Evolutionary conservation across 2,797 vertebrate species (phyloP).

Genomic region (Sebastes paucispinis): DNA sequence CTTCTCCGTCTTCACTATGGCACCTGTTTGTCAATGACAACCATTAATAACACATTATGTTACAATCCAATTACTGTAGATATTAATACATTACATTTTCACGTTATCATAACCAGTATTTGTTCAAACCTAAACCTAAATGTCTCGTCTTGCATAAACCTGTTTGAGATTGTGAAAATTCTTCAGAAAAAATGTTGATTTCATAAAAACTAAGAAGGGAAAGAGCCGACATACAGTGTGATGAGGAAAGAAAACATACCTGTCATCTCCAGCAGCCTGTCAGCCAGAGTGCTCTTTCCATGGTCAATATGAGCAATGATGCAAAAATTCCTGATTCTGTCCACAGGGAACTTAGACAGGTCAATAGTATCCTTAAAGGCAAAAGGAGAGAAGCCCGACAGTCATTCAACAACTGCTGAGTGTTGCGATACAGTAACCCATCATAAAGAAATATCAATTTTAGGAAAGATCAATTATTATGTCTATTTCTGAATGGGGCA

Average conservation of each 20-base stretch:
- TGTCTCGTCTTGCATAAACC: neutral
- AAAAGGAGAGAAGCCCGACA: neutral
- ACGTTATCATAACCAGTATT: neutral
- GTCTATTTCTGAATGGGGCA: neutral
- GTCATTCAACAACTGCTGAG: neutral
- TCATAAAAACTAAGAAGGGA: neutral
- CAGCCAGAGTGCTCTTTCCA: constrained; percentile 98
- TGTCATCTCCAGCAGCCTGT: constrained; percentile 93
- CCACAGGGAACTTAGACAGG: constrained; percentile 87
- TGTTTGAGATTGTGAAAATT: neutral
- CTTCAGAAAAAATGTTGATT: neutral
- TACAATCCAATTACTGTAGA: neutral
- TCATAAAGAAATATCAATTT: neutral
- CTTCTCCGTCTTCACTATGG: constrained; percentile 88
- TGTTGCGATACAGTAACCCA: neutral
- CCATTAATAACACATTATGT: neutral
- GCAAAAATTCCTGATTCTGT: constrained; percentile 94
- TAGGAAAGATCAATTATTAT: neutral
- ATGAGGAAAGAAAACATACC: constrained; percentile 72
- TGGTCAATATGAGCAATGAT: constrained; percentile 98
- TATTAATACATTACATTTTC: neutral
- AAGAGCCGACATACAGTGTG: neutral
- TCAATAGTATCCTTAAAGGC: constrained; percentile 82
- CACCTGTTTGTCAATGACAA: constrained; percentile 77
- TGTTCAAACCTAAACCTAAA: neutral